Evolutionary conservation across 53 echinoderm and acorn worm species (phyloP), one percentile per base, ranked within the genome.

Genomic region (Luidia sarsii): DNA sequence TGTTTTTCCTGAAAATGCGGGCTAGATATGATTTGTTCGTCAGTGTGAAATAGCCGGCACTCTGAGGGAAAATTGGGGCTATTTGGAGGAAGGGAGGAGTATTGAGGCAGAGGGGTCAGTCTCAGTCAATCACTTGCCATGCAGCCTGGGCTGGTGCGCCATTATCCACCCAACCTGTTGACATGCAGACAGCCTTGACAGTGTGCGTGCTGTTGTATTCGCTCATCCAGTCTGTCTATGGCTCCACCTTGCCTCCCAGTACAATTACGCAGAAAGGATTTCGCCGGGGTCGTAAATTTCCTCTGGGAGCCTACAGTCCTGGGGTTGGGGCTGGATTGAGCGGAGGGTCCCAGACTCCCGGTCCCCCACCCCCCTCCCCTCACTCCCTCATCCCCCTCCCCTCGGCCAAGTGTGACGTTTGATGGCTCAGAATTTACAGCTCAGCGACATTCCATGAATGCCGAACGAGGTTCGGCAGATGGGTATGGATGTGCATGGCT

Each of bases 361-460:
- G n/a, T n/a, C n/a, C n/a, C n/a, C n/a, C n/a, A n/a, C n/a, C n/a
- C n/a, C n/a, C n/a, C n/a, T n/a, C n/a, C n/a, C n/a, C n/a, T n/a
- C n/a, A n/a, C n/a, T n/a, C n/a, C n/a, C n/a, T n/a, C n/a, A n/a
- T n/a, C n/a, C n/a, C n/a, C n/a, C n/a, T n/a, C n/a, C n/a, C n/a
- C n/a, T n/a, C 35, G 53, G 63, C 63, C 63, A 63, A 72, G 55
- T 55, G 72, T 72, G 72, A 72, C 72, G 56, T 72, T 55, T 72
- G 29, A 38, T 72, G 72, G 4, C 38, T 39, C 25, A 55, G 72
- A 72, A n/a, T 72, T 72, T 72, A 72, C 54, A 55, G 72, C 72
- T 37, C 15, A 50, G 54, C 36, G 56, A 55, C 72, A 72, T 72
- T 72, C 72, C 72, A 54, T 10, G 72, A 72, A 72, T 72, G 54